Conservation (phyloP, 1,140 invertebrate genomes). For the Charaxes varanes region DNA sequence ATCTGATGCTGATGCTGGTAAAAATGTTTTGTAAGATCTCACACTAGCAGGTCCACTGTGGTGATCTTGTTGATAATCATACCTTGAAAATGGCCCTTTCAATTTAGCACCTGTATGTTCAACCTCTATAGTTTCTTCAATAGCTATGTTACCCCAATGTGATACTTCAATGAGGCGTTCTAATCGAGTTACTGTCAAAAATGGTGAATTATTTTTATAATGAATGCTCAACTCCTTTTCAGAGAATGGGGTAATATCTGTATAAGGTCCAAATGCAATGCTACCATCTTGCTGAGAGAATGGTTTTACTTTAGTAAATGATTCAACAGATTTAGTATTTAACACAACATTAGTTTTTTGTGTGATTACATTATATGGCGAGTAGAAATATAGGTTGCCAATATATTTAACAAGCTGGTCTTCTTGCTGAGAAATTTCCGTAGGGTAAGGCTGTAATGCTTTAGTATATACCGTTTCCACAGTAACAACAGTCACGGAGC, state of each 20-base stretch:
- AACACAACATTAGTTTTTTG: slow-evolving; percentile 90
- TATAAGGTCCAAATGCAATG: slow-evolving; percentile 92
- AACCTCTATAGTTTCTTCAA: slow-evolving; percentile 96
- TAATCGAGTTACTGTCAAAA: slow-evolving; percentile 91
- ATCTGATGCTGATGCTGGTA: slow-evolving; percentile 90
- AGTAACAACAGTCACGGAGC: slow-evolving; percentile 76
- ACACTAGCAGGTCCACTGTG: slow-evolving; percentile 90
- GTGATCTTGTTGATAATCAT: slow-evolving; percentile 95
- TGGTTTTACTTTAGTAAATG: slow-evolving; percentile 91
- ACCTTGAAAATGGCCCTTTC: slow-evolving; percentile 95
- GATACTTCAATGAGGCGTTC: slow-evolving; percentile 95
- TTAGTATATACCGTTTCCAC: slow-evolving; percentile 87
- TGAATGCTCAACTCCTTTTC: slow-evolving; percentile 86
- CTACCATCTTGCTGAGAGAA: slow-evolving; percentile 84
- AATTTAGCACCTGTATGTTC: slow-evolving; percentile 93
- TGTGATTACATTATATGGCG: slow-evolving; percentile 85
- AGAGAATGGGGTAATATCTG: slow-evolving; percentile 77
- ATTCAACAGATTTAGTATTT: slow-evolving; percentile 87
- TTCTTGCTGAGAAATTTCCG: slow-evolving; percentile 91
- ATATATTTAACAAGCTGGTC: slow-evolving; percentile 93
- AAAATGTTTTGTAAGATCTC: slow-evolving; percentile 92
- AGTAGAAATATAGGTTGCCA: slow-evolving; percentile 89
- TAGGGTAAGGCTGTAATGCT: slow-evolving; percentile 87
- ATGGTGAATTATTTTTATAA: slow-evolving; percentile 97
- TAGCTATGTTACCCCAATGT: slow-evolving; percentile 99